A percentile compares a stretch with the other conserved stretches of the same genome.
Conservation (phyloP, 2,888 invertebrate species). For the Cheilosia variabilis region DNA sequence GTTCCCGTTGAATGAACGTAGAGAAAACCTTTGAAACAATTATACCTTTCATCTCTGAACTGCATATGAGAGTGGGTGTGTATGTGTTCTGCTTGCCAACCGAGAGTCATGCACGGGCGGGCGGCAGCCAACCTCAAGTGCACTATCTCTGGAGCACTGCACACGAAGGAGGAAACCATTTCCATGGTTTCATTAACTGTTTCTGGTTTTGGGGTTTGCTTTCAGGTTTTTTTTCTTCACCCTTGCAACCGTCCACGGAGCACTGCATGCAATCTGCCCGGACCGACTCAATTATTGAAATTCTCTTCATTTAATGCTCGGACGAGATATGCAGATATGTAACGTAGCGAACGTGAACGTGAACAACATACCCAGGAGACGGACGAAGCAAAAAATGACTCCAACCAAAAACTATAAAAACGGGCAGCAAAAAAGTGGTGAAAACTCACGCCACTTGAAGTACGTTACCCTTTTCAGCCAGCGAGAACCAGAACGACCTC, state of each 20-base stretch:
- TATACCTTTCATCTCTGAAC: constrained; percentile 21
- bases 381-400: not conserved
- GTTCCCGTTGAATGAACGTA: constrained; percentile 7
- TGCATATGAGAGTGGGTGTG: not conserved
- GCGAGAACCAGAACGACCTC: not conserved
- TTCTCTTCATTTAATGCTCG: constrained; percentile 36
- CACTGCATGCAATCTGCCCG: not conserved
- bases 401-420: constrained; percentile 4
- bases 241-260: not conserved
- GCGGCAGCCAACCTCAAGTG: constrained; percentile 7
- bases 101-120: not conserved
- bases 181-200: constrained; percentile 31
- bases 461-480: not conserved
- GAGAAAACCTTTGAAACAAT: constrained; percentile 27
- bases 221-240: too few relatives aligned
- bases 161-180: constrained; percentile 10
- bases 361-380: not conserved
- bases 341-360: not conserved
- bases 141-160: not conserved
- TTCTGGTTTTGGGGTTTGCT: constrained; percentile 29
- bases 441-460: constrained; percentile 17
- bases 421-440: constrained; percentile 2
- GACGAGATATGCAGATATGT: constrained; percentile 25
- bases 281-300: constrained; percentile 27
- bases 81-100: not conserved